phyloP scores from a whole-genome alignment of 2,113 vertebrate genomes.

The Xiphophorus maculatus region DNA sequence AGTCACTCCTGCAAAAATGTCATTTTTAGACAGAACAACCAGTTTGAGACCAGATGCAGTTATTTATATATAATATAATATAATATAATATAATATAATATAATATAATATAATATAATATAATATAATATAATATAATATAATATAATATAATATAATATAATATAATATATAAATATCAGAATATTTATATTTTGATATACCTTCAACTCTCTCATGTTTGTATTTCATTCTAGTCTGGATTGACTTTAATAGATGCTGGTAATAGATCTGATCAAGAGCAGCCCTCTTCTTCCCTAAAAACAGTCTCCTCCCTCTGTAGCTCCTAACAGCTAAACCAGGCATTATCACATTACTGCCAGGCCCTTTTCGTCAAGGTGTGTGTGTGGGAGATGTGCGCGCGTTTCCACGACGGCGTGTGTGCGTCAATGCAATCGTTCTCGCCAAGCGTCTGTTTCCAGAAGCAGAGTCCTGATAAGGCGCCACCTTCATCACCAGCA shows the following conservation, averaged over 20 bases:
- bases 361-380: constrained; percentile 80
- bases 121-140: too few species aligned
- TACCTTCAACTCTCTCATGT: neutral
- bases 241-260: constrained; percentile 12
- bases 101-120: too few species aligned
- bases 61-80: neutral
- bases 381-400: constrained; percentile 14
- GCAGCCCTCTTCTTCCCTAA: constrained; percentile 17
- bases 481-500: constrained; percentile 66
- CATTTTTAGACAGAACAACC: neutral
- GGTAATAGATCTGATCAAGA: constrained; percentile 32
- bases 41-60: neutral
- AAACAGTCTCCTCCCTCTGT: constrained; percentile 85
- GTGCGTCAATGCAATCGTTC: constrained; percentile 94
- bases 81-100: too few species aligned
- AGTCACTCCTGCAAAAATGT: neutral
- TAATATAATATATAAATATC: too few species aligned
- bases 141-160: too few species aligned
- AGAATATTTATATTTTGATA: neutral
- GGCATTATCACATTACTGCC: constrained; percentile 99
- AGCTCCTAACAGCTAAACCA: constrained; percentile 87
- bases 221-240: constrained; percentile 10
- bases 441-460: constrained; percentile 95
- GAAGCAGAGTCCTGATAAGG: constrained; percentile 98
- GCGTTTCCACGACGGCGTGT: constrained; percentile 26